Evolutionary conservation across 2,113 vertebrate species (phyloP).

Genomic region (Halichoerus grypus): DNA sequence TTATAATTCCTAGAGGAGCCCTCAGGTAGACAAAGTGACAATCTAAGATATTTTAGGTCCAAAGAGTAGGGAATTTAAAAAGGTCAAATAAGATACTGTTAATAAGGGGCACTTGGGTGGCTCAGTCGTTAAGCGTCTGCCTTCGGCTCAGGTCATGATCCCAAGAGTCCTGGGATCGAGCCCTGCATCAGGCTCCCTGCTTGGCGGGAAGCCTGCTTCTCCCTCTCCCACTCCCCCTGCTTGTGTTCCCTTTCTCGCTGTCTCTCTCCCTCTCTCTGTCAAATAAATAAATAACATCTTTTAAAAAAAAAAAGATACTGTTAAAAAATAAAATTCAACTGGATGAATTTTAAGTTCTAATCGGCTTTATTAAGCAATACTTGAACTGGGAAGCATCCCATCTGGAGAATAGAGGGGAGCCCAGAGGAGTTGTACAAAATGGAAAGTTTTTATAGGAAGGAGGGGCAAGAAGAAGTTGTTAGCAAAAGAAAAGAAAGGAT

Average conservation of each 20-base stretch:
- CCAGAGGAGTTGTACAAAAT: background rate
- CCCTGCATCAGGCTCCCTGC: too few relatives aligned
- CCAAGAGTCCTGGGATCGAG: too few relatives aligned
- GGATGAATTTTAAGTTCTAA: background rate
- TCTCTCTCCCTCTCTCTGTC: too few relatives aligned
- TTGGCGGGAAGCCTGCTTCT: too few relatives aligned
- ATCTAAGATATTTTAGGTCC: background rate
- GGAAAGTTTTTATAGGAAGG: background rate
- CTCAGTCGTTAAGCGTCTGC: too few relatives aligned
- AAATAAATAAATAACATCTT: too few relatives aligned
- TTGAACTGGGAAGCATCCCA: background rate
- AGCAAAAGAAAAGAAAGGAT: background rate
- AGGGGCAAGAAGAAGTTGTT: background rate
- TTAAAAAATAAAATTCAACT: background rate
- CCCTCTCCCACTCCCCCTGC: too few relatives aligned
- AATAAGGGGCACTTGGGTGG: too few relatives aligned
- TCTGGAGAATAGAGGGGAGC: background rate
- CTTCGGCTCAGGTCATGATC: too few relatives aligned
- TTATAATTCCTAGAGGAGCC: background rate
- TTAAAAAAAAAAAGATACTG: background rate
- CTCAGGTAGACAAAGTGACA: background rate
- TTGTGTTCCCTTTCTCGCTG: too few relatives aligned
- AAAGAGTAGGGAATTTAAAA: constrained; percentile 36
- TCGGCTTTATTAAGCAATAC: background rate
- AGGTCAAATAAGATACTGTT: background rate